phyloP scores from a whole-genome alignment of 2,888 invertebrate species.

The Ophion costatus region DNA sequence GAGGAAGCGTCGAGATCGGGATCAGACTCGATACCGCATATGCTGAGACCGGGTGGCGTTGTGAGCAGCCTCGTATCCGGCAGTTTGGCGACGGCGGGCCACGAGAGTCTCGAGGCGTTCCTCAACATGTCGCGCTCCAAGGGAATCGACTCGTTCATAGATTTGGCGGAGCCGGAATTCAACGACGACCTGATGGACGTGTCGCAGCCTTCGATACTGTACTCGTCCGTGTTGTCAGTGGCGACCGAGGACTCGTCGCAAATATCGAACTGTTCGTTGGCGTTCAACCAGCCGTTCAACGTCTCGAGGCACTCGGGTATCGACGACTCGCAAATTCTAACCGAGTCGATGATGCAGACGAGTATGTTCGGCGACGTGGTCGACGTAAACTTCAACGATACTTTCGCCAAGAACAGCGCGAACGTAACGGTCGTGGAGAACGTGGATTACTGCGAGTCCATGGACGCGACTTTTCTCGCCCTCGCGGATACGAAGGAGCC shows the following conservation, averaged over 20 bases:
- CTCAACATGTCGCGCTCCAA: slow-evolving; percentile 79
- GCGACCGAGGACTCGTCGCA: slow-evolving; percentile 52
- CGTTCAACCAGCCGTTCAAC: slow-evolving; percentile 44
- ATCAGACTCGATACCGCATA: slow-evolving; percentile 73
- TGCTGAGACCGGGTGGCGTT: slow-evolving; percentile 72
- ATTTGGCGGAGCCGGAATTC: slow-evolving; percentile 78
- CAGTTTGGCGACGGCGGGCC: slow-evolving; percentile 70
- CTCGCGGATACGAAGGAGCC: slow-evolving; percentile 5
- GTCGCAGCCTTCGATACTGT: slow-evolving; percentile 79
- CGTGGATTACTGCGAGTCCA: slow-evolving; percentile 16
- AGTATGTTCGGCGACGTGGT: slow-evolving; percentile 76
- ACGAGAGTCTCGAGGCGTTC: slow-evolving; percentile 80
- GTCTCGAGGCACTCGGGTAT: slow-evolving; percentile 55
- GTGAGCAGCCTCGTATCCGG: slow-evolving; percentile 33
- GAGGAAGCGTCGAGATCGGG: slow-evolving; percentile 24
- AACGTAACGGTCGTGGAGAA: slow-evolving; percentile 64
- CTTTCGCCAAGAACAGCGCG: slow-evolving; percentile 52
- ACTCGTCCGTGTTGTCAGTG: slow-evolving; percentile 73
- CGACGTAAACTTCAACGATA: slow-evolving; percentile 68
- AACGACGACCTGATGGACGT: slow-evolving; percentile 77
- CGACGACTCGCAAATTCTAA: slow-evolving; percentile 76
- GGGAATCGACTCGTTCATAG: slow-evolving; percentile 80
- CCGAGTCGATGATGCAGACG: slow-evolving; percentile 79
- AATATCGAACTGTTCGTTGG: slow-evolving; percentile 46
- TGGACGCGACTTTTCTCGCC: slow-evolving; percentile 48